Conservation (phyloP, 2,888 invertebrate genomes). For the Lordiphosa andalusiaca region DNA sequence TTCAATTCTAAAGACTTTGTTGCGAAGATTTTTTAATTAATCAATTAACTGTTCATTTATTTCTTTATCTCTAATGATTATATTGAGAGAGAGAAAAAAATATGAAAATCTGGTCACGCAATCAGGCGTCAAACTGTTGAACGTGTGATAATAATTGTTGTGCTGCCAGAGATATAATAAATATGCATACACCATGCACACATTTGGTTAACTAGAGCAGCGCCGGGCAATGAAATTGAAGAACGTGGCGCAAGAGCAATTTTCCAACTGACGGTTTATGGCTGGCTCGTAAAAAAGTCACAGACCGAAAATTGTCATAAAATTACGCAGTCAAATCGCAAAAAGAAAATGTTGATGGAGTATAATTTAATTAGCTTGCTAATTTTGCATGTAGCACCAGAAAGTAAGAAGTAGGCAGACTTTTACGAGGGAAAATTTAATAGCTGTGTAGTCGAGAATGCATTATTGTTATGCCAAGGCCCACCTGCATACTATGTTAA, state of each 20-base stretch:
- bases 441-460: neutral
- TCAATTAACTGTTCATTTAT: too few relatives aligned
- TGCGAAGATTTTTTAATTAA: too few relatives aligned
- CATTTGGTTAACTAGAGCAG: slow-evolving; percentile 3
- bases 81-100: neutral
- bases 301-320: slow-evolving; percentile 27
- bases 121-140: slow-evolving; percentile 46
- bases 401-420: neutral
- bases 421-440: slow-evolving; percentile 21
- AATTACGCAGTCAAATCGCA: slow-evolving; percentile 3
- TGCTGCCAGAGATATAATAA: slow-evolving; percentile 5
- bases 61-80: neutral
- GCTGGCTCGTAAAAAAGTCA: slow-evolving; percentile 30
- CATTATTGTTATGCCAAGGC: neutral
- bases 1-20: too few relatives aligned
- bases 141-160: slow-evolving; percentile 55
- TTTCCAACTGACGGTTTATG: slow-evolving; percentile 29
- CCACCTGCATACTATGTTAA: neutral
- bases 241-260: slow-evolving; percentile 23
- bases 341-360: neutral
- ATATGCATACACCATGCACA: slow-evolving; percentile 3
- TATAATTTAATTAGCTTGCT: slow-evolving; percentile 22
- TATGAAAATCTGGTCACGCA: slow-evolving; percentile 60
- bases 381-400: slow-evolving; percentile 4
- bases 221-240: slow-evolving; percentile 12